phyloP scores from a whole-genome alignment of 2,113 vertebrate species.

The Mungos mungo region DNA sequence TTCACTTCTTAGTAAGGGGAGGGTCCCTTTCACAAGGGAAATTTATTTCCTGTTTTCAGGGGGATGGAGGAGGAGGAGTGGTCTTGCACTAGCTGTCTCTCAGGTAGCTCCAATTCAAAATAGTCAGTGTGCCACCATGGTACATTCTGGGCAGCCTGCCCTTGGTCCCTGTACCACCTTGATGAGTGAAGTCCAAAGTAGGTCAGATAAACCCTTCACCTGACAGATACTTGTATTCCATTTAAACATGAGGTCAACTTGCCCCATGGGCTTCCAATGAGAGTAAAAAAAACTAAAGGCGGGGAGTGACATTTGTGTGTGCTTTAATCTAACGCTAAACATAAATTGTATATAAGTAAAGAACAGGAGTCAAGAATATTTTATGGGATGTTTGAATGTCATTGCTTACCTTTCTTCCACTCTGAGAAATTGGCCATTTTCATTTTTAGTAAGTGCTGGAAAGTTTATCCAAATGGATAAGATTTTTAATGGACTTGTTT shows the following conservation, averaged over 20 bases:
- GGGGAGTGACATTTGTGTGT: fast-evolving
- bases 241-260: constrained; percentile 40
- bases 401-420: neutral
- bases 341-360: neutral
- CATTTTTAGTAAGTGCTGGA: neutral
- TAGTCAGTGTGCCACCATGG: neutral
- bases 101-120: neutral
- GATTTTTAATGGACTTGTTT: constrained; percentile 35
- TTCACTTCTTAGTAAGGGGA: neutral
- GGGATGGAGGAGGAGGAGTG: neutral
- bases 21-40: neutral
- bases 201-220: constrained; percentile 55
- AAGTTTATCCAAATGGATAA: constrained; percentile 1
- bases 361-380: neutral
- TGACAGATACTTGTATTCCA: constrained; percentile 33
- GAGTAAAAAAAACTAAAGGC: neutral
- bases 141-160: neutral
- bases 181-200: constrained; percentile 32
- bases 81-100: neutral
- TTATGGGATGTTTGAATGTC: neutral
- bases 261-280: neutral
- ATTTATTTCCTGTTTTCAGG: neutral
- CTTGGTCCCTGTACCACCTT: neutral
- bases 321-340: neutral
- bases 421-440: neutral